These are phyloP conservation scores for Fregetta grallaria DNA, from an alignment of 2,113 vertebrate genomes.

Conservation along the genomic window DNA sequence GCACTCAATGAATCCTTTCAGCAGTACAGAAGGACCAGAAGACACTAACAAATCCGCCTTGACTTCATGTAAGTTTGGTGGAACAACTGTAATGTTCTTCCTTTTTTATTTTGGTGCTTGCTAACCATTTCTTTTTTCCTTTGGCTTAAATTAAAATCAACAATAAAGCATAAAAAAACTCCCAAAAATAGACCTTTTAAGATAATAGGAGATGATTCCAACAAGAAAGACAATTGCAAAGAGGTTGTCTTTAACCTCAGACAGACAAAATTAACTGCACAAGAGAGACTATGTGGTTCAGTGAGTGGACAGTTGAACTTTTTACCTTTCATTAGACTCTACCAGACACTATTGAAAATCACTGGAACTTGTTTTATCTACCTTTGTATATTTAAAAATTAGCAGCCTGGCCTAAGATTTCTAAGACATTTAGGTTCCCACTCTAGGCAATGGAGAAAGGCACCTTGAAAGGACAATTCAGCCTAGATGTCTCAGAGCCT, in stretches of 20 bases:
- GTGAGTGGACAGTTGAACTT: neutral
- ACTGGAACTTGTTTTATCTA: neutral
- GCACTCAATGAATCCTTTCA: neutral
- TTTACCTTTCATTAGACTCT: neutral
- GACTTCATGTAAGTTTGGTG: neutral
- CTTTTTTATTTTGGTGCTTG: neutral
- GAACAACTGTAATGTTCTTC: neutral
- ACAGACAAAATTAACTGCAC: neutral
- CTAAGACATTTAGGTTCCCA: neutral
- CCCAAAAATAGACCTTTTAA: neutral
- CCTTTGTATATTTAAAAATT: neutral
- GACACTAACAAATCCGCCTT: neutral
- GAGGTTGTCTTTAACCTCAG: neutral
- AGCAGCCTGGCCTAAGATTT: neutral
- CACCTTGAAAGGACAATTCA: neutral
- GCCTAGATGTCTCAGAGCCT: neutral
- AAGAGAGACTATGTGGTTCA: neutral
- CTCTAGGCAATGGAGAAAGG: neutral
- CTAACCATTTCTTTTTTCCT: neutral
- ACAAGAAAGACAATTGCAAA: neutral
- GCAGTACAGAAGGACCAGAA: neutral
- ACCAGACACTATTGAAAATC: neutral
- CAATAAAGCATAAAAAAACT: neutral
- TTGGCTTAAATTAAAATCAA: neutral
- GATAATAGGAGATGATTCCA: neutral